Evolutionary conservation across 2,113 vertebrate genomes (phyloP).

Genomic region (human (Homo sapiens)): GRCh38 chr12:1779001-1779500

Average conservation of each 20-base stretch:
- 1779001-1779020: neutral
- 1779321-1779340: neutral
- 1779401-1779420: neutral
- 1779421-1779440: neutral
- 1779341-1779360: neutral
- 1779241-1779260: neutral
- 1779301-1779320: neutral
- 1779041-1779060: neutral
- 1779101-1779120: neutral
- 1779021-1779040: slow-evolving; percentile 1
- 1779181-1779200: neutral
- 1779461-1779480: neutral
- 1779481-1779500: neutral
- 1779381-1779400: neutral
- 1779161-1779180: neutral
- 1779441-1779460: neutral
- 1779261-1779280: neutral
- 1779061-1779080: neutral
- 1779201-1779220: neutral
- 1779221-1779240: slow-evolving; percentile 24
- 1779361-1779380: neutral
- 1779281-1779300: neutral
- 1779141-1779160: neutral
- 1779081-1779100: neutral
- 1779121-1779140: slow-evolving; percentile 20